phyloP scores from a whole-genome alignment of 2,113 vertebrate species.

The Globicephala melas region DNA sequence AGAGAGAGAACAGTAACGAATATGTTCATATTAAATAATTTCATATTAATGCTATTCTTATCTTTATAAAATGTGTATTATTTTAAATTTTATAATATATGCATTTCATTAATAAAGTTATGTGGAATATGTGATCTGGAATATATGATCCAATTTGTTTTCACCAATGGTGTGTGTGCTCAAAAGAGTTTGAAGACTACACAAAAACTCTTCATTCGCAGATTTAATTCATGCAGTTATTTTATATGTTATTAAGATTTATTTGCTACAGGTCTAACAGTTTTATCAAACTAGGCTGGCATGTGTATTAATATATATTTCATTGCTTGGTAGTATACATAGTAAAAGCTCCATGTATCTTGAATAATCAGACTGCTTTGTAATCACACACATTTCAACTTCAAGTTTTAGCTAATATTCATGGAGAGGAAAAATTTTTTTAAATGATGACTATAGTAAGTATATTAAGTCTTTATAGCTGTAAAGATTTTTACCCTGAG shows the following conservation, averaged over 20 bases:
- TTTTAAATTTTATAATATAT: neutral
- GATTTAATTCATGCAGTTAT: neutral
- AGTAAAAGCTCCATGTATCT: neutral
- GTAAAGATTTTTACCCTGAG: neutral
- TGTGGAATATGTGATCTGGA: neutral
- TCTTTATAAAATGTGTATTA: neutral
- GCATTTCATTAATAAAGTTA: neutral
- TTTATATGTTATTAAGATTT: neutral
- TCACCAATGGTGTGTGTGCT: neutral
- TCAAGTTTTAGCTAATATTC: neutral
- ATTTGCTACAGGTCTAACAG: neutral
- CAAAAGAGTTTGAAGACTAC: neutral
- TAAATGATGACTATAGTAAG: neutral
- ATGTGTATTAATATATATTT: neutral
- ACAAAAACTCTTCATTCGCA: neutral
- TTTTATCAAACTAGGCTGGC: neutral
- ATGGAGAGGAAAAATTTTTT: neutral
- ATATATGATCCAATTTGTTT: neutral
- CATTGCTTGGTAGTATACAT: neutral
- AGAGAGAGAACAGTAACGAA: neutral
- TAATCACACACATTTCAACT: neutral
- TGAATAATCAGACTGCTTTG: neutral
- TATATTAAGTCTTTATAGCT: neutral
- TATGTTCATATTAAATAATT: neutral
- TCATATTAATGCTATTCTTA: neutral